Evolutionary conservation across 2,113 vertebrate species (phyloP), one percentile per base, ranked within the genome.

Genomic region (Pseudonaja textilis): DNA sequence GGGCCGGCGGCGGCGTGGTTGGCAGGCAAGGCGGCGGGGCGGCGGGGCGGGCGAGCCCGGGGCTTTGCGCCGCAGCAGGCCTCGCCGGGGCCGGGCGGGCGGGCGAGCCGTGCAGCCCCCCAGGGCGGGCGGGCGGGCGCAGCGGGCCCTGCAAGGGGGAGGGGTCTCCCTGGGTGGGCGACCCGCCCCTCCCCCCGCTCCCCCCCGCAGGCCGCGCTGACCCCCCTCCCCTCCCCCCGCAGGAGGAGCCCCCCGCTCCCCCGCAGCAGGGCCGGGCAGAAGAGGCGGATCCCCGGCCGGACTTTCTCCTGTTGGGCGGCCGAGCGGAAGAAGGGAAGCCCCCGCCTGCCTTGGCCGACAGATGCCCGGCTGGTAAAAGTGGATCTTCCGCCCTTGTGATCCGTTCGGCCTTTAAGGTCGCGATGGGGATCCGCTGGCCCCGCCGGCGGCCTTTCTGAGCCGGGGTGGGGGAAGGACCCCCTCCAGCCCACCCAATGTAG

Each of bases 351-450:
- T 92, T 92, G 95, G 93, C 94, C 91, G 94, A 91, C 91, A 89
- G 90, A 85, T 94, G 91, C 90, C 96, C 95, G 95, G 96, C 96
- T 96, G 95, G 94, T 92, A 91, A 95, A 96, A 94, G 95, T 94
- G 95, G 92, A 93, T 91, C 95, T 88, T 94, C 95, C 92, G 92
- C 92, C 93, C 94, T 93, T 94, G 96, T 95, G 95, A 93, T 94
- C 93, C 93, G 59, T 64, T 93, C 45, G 90, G 92, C 91, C 91
- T 90, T 89, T 25, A 89, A 93, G 96, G 89, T 94, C 96, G 93
- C 89, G 93, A 95, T 89, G 90, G 88, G 87, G 64, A 57, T 89
- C 90, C 89, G 95, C 69, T 91, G 61, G n/a, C 94, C 45, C 93
- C 87, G 91, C 85, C 87, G 87, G 74, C 50, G 18, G n/a, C 56